Evolutionary conservation across 1,140 invertebrate species (phyloP), one percentile per base, ranked within the genome.

Genomic region (Ditylenchus dipsaci): DNA sequence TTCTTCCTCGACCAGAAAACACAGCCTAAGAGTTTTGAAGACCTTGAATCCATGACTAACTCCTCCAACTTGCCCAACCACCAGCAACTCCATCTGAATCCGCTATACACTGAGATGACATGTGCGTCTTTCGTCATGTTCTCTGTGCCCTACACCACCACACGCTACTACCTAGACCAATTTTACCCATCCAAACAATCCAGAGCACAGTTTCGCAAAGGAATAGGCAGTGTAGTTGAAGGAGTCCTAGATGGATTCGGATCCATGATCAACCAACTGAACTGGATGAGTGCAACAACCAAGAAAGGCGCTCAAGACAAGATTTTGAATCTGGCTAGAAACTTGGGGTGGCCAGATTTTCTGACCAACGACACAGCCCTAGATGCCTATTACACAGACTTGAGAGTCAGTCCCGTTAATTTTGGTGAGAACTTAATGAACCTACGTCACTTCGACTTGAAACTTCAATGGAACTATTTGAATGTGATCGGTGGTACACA

Each of bases 271-370:
- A 80, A 80, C 56, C 72, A 76, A 62, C 63, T 81, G 13, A 56
- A 69, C 56, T 81, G 79, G 79, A 81, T 81, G 77, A 68, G 56
- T 7, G 19, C 21, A 33, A 38, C 45, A n/a, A 71, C 77, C 1
- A 81, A 81, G 59, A 61, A 64, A 26, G 71, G 70, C 19, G 79
- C 79, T 7, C 76, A 82, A 43, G 38, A 56, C 15, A 81, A 81
- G 66, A 80, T 81, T 30, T 56, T 72, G 17, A 71, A 80, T 27
- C 63, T 81, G 1, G 72, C 74, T 1, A 67, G 69, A 38, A 81
- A 81, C 67, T 78, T 81, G 42, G 79, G 69, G 1, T 81, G 78
- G 58, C 76, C 79, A 27, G 78, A 78, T 29, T 78, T 53, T 38
- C 67, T 81, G 33, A 67, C 69, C 29, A 78, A 82, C 63, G 67